A percentile compares a stretch with the other conserved stretches of the same genome.
Evolutionary conservation across 2,888 invertebrate species (phyloP).

Genomic region (Lithophane leautieri): DNA sequence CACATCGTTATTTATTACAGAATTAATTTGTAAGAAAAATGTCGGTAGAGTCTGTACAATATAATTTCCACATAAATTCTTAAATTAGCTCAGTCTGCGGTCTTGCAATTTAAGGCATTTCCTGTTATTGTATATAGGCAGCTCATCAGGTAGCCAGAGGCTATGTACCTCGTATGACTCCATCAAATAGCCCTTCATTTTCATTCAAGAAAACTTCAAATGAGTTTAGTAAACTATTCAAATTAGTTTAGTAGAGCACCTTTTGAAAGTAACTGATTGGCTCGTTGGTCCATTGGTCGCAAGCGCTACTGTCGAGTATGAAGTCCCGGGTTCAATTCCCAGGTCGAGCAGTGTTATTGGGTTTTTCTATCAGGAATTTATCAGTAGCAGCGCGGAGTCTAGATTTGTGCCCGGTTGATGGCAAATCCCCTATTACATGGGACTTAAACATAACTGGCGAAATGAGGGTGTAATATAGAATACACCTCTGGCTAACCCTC

Average conservation of each 20-base stretch:
- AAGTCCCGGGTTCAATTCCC: too few species aligned
- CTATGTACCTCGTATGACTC: conserved; percentile 7
- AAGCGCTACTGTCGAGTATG: too few species aligned
- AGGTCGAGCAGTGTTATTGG: too few species aligned
- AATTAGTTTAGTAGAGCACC: too few species aligned
- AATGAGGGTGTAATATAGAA: not conserved
- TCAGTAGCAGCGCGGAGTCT: too few species aligned
- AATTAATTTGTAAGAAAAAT: conserved; percentile 21
- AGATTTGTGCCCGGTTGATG: too few species aligned
- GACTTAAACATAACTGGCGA: not conserved
- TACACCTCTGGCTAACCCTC: not conserved
- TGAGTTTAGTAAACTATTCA: not conserved
- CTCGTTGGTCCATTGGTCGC: not conserved
- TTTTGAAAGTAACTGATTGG: not conserved
- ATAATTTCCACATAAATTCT: conserved; percentile 31
- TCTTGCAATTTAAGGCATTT: conserved; percentile 58
- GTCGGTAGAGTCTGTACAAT: conserved; percentile 17
- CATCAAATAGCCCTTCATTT: conserved; percentile 8
- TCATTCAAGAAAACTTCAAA: conserved; percentile 13
- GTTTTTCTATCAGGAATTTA: too few species aligned
- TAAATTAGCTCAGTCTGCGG: conserved; percentile 52
- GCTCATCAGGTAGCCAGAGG: conserved; percentile 27
- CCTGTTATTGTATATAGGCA: conserved; percentile 55
- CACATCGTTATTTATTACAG: not conserved
- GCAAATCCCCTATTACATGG: too few species aligned